Evolutionary conservation across 2,797 vertebrate genomes (phyloP), one percentile per base, ranked within the genome.

Genomic region (Tadarida brasiliensis): DNA sequence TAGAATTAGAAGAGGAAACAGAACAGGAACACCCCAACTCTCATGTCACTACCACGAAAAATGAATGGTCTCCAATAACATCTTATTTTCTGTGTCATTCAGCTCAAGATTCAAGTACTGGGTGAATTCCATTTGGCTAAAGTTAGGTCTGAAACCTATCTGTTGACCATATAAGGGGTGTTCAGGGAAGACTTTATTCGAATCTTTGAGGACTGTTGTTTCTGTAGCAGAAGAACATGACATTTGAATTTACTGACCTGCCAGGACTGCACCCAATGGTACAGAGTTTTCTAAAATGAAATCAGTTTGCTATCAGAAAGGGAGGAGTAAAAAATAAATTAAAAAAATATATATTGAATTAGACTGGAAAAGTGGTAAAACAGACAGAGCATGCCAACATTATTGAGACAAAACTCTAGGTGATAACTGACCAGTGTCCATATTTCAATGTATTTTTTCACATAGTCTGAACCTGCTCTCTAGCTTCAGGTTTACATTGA

Each of bases 41-140:
- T 80, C 24, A 47, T n/a, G 17, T 33, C 39, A 92, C n/a, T 20
- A 82, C 2, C 19, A 71, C 7, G 26, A 11, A 59, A 76, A 89
- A 80, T 65, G 7, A 91, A 76, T 68, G n/a, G 20, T 71, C 20
- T 44, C 22, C 57, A 86, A 28, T 59, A 86, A 78, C 61, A 73
- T 90, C 39, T 86, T 91, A 59, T 26, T 54, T 90, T 94, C 20
- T 65, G 19, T 65, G 15, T 93, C n/a, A 76, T 47, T 90, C 51
- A 85, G n/a, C 15, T 78, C 26, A 70, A 63, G 30, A 74, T 54
- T 85, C 51, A 90, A 94, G 59, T 28, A 76, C 51, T 80, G 0
- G 28, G 17, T 92, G 26, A 90, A 51, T 17, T 44, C 44, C 24
- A 85, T 82, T 91, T 71, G 73, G n/a, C 16, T 96, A 39, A 81